Conservation (phyloP, 1,140 invertebrate species). For the Neodiprion virginianus region DNA sequence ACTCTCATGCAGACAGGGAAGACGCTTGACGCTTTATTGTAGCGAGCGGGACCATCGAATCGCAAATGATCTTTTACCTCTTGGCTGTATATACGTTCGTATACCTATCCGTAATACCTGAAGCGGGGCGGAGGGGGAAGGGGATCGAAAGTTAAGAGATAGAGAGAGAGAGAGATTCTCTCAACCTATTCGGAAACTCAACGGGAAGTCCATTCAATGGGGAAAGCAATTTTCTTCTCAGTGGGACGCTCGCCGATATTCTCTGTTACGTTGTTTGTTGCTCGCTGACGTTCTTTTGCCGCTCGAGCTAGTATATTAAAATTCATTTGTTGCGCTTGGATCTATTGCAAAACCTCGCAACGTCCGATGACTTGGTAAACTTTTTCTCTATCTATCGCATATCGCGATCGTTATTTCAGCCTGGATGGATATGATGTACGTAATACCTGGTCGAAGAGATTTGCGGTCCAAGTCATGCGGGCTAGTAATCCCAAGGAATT, state of each 20-base stretch:
- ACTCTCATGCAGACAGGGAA: too few species aligned
- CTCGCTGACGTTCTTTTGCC: too few species aligned
- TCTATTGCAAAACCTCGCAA: too few species aligned
- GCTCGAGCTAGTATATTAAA: neutral
- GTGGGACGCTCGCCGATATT: neutral
- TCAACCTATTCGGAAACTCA: neutral
- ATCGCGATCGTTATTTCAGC: too few species aligned
- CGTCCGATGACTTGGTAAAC: too few species aligned
- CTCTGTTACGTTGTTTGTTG: too few species aligned
- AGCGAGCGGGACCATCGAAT: neutral
- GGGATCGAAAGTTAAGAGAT: constrained; percentile 17
- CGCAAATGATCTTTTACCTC: neutral
- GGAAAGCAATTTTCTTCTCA: constrained; percentile 6
- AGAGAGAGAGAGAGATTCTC: constrained; percentile 8
- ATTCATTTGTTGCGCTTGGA: neutral
- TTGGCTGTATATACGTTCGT: too few species aligned
- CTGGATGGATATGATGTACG: too few species aligned
- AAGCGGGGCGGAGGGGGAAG: constrained; percentile 14
- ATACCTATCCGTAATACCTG: neutral
- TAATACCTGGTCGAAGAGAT: too few species aligned
- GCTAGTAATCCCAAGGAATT: too few species aligned
- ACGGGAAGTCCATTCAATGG: constrained; percentile 16
- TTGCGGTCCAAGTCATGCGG: too few species aligned
- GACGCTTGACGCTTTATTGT: too few species aligned
- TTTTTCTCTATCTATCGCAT: neutral